phyloP scores from a whole-genome alignment of 2,888 invertebrate genomes.

The Meandrusa payeni region DNA sequence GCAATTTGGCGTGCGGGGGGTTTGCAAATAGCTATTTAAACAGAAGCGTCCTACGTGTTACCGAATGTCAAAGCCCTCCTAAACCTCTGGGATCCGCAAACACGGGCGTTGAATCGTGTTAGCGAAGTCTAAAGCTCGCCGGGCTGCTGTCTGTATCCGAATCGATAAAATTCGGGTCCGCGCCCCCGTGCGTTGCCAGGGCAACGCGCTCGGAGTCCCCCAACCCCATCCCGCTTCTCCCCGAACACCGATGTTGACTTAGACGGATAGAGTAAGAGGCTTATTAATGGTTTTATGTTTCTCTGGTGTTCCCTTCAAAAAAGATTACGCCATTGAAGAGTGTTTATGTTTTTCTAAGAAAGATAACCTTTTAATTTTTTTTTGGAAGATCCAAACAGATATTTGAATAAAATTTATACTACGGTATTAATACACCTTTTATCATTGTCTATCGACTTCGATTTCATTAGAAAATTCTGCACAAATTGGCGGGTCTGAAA shows the following conservation, averaged over 20 bases:
- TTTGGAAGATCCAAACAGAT: too few species aligned
- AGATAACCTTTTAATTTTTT: too few species aligned
- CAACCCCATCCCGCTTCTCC: conserved; percentile 54
- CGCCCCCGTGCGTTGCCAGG: conserved; percentile 72
- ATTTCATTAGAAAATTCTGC: neutral
- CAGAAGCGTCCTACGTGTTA: conserved; percentile 49
- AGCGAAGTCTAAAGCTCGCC: conserved; percentile 67
- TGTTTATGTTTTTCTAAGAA: conserved; percentile 25
- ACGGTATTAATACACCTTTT: too few species aligned
- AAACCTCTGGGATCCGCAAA: conserved; percentile 74
- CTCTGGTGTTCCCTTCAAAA: conserved; percentile 56
- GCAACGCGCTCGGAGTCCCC: conserved; percentile 57
- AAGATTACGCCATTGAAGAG: conserved; percentile 32
- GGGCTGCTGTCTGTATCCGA: conserved; percentile 76
- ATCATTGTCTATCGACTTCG: too few species aligned
- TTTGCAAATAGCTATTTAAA: conserved; percentile 50
- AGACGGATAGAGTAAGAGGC: conserved; percentile 80
- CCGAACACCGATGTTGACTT: conserved; percentile 78
- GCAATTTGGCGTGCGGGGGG: conserved; percentile 34
- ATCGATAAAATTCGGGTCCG: conserved; percentile 80
- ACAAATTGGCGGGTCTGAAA: conserved; percentile 35
- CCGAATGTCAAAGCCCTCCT: conserved; percentile 70
- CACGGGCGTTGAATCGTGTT: conserved; percentile 75
- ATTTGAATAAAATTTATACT: too few species aligned
- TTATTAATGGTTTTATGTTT: conserved; percentile 80